A percentile compares a stretch with the other conserved stretches of the same genome.
Evolutionary conservation across 2,797 vertebrate genomes (phyloP).

Genomic region (Leucoraja ocellata): DNA sequence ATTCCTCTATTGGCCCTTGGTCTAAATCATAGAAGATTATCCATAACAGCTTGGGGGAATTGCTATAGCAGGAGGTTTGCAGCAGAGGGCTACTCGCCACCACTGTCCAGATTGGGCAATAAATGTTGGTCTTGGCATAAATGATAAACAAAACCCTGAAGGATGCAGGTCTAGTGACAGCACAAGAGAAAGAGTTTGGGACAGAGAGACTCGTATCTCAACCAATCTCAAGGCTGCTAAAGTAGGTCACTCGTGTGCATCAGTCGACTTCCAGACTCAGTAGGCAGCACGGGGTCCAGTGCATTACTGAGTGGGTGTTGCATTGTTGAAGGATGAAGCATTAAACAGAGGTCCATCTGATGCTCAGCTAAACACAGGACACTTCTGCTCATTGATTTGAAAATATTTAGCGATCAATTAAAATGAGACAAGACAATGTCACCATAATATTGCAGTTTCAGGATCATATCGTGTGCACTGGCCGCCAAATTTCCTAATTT

Average conservation of each 20-base stretch:
- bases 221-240: background rate
- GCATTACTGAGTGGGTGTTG: background rate
- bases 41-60: too few species aligned
- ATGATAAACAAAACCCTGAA: background rate
- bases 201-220: background rate
- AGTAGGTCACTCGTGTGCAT: background rate
- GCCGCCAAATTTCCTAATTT: background rate
- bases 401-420: background rate
- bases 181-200: background rate
- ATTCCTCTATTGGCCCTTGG: too few species aligned
- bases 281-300: background rate
- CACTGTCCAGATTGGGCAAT: too few species aligned
- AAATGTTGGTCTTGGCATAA: too few species aligned
- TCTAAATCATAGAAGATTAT: too few species aligned
- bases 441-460: background rate
- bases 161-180: background rate
- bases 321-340: background rate
- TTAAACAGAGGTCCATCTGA: background rate
- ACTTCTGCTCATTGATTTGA: background rate
- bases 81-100: too few species aligned
- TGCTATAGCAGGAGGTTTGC: too few species aligned
- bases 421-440: background rate
- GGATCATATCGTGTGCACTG: background rate
- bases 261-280: background rate
- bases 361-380: background rate